Conservation (phyloP, 2,797 vertebrate species). For the Triplophysa yarkandensis region DNA sequence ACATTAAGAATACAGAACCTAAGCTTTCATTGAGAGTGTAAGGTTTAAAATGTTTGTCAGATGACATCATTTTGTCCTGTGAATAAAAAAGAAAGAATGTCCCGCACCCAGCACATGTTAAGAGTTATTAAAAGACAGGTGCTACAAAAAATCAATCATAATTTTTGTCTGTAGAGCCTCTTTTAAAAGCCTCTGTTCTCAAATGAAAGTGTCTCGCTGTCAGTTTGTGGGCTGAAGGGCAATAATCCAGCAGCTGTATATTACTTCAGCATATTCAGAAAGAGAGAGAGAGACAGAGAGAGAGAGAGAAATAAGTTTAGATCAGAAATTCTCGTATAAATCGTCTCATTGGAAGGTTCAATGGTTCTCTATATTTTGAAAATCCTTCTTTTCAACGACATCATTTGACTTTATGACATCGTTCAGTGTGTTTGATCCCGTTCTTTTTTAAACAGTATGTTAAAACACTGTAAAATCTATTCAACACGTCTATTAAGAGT, state of each 20-base stretch:
- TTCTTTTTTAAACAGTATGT: conserved; percentile 62
- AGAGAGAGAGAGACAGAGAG: conserved; percentile 47
- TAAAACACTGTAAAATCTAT: conserved; percentile 70
- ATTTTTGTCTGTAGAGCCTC: conserved; percentile 54
- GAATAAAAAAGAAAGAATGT: conserved; percentile 6
- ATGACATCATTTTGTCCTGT: conserved; percentile 27
- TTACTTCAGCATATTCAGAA: conserved; percentile 54
- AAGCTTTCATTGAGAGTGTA: too few species aligned
- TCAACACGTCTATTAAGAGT: conserved; percentile 61
- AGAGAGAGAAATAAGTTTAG: conserved; percentile 39
- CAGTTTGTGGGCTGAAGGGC: conserved; percentile 60
- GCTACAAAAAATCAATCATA: conserved; percentile 32
- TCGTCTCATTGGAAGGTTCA: conserved; percentile 63
- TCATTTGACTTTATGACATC: conserved; percentile 71
- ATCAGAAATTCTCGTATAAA: conserved; percentile 61
- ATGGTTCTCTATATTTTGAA: conserved; percentile 57
- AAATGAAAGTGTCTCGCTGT: conserved; percentile 71
- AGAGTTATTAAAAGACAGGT: conserved; percentile 47
- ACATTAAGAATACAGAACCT: too few species aligned
- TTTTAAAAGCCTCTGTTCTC: conserved; percentile 62
- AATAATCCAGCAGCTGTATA: conserved; percentile 71
- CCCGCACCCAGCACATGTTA: conserved; percentile 29
- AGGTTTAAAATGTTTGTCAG: background rate
- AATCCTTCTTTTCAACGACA: conserved; percentile 57
- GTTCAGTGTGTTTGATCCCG: conserved; percentile 63